Base-by-base conservation (phyloP, 2,113 vertebrate genomes). In the Rhinolophus sinicus region DNA sequence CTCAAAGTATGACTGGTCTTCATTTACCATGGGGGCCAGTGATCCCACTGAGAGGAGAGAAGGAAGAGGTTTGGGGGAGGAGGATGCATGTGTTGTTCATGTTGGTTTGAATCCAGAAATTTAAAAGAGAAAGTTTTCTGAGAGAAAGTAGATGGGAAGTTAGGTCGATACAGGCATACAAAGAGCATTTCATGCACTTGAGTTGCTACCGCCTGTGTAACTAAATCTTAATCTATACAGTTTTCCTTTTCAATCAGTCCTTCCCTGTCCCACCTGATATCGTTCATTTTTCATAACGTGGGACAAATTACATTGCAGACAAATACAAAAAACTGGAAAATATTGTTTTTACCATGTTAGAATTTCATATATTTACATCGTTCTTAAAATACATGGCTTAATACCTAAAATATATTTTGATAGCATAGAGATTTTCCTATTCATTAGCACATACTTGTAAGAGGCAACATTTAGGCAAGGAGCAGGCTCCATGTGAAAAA, bases 61-160 rank as follows among this genome's bases (percentile, higher is more conserved):
- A 91, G 24, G 33, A 73, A 62, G 87, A 93, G 62, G 26, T 67
- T 78, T 82, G 50, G 38, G 24, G 7, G 50, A 67, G 33, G 76
- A 69, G 14, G 33, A 64, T 18, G 3, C 76, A 62, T 72, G 2
- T 62, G 13, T 69, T 75, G 88, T 88, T 88, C 47, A 70, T 90
- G 21, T 81, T 94, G 80, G 30, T 96, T 93, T 88, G 86, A 64
- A 96, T 94, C 84, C 33, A 70, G 19, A 82, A 77, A 78, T 78
- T 86, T 73, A n/a, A 91, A 84, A 80, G 90, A 81, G 62, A 87
- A 86, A 44, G 10, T 91, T 58, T 88, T 86, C 28, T 67, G 28
- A 76, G 87, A 86, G 50, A 87, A 77, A 52, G 70, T 38, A n/a
- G 33, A n/a, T 77, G 33, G 85, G 85, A 72, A 47, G 21, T 58